These are phyloP conservation scores for Eulemur rufifrons DNA, from an alignment of 2,113 vertebrate species.

Conservation along the genomic window DNA sequence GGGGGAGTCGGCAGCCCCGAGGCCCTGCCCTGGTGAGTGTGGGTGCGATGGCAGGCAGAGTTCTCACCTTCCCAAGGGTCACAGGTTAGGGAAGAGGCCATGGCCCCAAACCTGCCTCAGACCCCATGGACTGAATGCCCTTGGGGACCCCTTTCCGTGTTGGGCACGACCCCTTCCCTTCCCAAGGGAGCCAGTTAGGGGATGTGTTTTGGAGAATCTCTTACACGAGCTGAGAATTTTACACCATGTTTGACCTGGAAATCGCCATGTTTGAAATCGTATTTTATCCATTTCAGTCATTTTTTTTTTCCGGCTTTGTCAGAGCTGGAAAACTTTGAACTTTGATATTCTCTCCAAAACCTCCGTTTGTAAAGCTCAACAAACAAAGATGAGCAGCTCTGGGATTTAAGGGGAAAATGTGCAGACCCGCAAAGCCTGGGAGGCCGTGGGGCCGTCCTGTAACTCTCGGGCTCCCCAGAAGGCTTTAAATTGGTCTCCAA, in stretches of 20 bases:
- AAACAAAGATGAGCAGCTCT: background rate
- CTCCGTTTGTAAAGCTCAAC: background rate
- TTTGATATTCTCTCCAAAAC: background rate
- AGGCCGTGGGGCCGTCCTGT: background rate
- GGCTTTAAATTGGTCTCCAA: background rate
- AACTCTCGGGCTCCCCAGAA: background rate
- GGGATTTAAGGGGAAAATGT: background rate
- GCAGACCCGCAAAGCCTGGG: background rate
- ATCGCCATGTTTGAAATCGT: fast-evolving
- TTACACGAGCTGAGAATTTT: background rate
- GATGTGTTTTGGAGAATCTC: background rate
- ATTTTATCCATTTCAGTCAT: too few species aligned
- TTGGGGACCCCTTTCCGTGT: background rate
- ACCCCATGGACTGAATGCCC: background rate
- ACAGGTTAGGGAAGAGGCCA: background rate
- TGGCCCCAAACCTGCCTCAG: background rate
- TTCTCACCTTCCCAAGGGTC: background rate
- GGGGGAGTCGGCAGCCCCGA: background rate
- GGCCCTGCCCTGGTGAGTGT: conserved; percentile 37
- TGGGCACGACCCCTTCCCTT: background rate
- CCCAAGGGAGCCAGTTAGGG: background rate
- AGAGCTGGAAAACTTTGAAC: background rate
- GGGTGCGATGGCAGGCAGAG: background rate
- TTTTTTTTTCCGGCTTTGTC: background rate
- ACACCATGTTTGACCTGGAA: background rate